phyloP scores from a whole-genome alignment of 2,113 vertebrate genomes.

The Muntiacus muntjak region DNA sequence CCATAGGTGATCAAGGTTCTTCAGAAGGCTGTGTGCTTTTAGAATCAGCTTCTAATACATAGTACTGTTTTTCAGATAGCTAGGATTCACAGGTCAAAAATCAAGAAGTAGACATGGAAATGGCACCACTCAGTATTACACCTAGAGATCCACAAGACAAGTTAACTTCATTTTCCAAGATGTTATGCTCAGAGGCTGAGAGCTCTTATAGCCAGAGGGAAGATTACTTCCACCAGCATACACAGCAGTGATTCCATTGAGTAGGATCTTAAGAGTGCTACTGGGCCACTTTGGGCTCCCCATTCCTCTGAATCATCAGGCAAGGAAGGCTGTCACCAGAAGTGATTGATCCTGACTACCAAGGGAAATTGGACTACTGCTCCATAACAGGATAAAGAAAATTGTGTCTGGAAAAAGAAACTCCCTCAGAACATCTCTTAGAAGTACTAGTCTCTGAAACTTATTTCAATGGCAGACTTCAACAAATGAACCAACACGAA shows the following conservation, averaged over 20 bases:
- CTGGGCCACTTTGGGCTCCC: not conserved
- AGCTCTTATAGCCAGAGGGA: not conserved
- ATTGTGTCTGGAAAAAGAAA: not conserved
- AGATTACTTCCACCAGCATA: not conserved
- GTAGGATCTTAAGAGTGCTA: not conserved
- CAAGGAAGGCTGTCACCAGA: not conserved
- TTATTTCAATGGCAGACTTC: not conserved
- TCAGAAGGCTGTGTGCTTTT: not conserved
- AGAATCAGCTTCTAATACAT: not conserved
- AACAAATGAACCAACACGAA: not conserved
- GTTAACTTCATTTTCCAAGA: not conserved
- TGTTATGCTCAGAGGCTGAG: not conserved
- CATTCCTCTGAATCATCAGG: not conserved
- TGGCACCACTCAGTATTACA: not conserved
- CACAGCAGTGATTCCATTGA: not conserved
- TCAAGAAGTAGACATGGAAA: not conserved
- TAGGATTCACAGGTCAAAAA: not conserved
- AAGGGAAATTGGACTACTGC: not conserved
- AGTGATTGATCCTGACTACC: not conserved
- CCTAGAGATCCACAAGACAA: not conserved
- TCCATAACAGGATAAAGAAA: not conserved
- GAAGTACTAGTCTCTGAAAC: no score
- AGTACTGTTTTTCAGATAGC: not conserved
- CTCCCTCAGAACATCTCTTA: not conserved
- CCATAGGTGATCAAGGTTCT: not conserved